Base-by-base conservation (phyloP, 1,140 invertebrate species). In the Lepidurus apus region DNA sequence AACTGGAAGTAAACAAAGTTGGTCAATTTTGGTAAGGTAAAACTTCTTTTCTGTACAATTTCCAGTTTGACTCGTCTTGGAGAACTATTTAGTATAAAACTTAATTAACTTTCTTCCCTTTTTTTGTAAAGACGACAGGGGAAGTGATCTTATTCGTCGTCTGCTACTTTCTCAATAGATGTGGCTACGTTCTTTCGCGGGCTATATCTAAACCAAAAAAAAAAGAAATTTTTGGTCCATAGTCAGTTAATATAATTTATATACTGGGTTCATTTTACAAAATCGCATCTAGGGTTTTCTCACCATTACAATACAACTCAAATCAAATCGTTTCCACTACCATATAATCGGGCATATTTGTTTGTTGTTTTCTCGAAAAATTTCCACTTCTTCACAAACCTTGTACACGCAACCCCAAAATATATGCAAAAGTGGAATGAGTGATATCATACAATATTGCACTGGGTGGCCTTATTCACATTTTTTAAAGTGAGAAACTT, bases 401-500 rank as follows among this genome's bases (percentile, higher is more conserved):
- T 13, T 65, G 21, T 65, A 65, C 53, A 65, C 21, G 21, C 53
- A 65, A 13, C 53, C 4, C 53, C 53, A 13, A 13, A 13, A 13
- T 21, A 65, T 13, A 9, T 65, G 21, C 17, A 65, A n/a, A 65
- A 65, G 21, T 21, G 21, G 21, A 65, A 65, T 9, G 53, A 65
- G 53, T n/a, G 21, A 65, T 7, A 65, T 65, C 53, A 65, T 65
- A 65, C 53, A 65, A n/a, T 65, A 65, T 65, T 65, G 53, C 53
- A 65, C 53, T 65, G 53, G 53, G 53, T 65, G 53, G 53, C 53
- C 53, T 65, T 65, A 65, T 65, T 65, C 53, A 21, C n/a, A 65
- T n/a, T 65, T 9, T n/a, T 65, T 17, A 65, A 65, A 65, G 21
- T n/a, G 53, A 13, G 21, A 65, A 1, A 65, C 53, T 65, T 65